Conservation (phyloP, 2,888 invertebrate genomes). For the Ischnus inquisitorius region DNA sequence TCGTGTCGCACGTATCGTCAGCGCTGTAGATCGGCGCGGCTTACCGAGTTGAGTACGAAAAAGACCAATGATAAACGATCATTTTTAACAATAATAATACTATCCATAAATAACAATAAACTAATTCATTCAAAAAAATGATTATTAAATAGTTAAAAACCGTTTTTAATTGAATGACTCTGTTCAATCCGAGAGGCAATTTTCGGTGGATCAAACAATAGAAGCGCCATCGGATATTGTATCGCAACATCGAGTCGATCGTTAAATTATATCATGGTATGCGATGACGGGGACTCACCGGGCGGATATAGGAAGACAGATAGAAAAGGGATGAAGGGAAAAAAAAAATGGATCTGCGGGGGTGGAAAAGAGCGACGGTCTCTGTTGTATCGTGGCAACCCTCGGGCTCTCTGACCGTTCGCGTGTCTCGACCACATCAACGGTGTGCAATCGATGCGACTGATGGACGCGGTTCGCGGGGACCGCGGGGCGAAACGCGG, state of each 20-base stretch:
- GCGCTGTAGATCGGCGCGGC: constrained; percentile 1
- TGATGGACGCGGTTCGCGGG: constrained; percentile 68
- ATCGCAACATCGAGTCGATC: constrained; percentile 65
- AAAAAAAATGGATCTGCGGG: constrained; percentile 52
- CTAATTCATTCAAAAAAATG: too few relatives aligned
- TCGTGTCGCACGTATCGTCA: constrained; percentile 46
- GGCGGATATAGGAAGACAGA: constrained; percentile 62
- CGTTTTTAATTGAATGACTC: too few relatives aligned
- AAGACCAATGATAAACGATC: too few relatives aligned
- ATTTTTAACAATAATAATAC: too few relatives aligned
- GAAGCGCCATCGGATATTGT: constrained; percentile 57
- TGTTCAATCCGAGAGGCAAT: too few relatives aligned
- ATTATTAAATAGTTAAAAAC: too few relatives aligned
- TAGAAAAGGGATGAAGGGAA: constrained; percentile 53
- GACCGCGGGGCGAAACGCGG: constrained; percentile 28
- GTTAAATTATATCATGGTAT: constrained; percentile 65
- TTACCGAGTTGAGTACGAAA: neutral
- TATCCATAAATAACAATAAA: too few relatives aligned
- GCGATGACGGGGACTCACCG: constrained; percentile 40
- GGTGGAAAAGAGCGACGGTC: constrained; percentile 59
- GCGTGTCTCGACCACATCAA: constrained; percentile 75
- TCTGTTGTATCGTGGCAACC: constrained; percentile 65
- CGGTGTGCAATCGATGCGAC: constrained; percentile 72
- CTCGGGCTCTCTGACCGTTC: constrained; percentile 70
- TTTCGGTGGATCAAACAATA: neutral